These are phyloP conservation scores for Isoperla grammatica DNA, from an alignment of 2,888 invertebrate genomes.

Conservation along the genomic window DNA sequence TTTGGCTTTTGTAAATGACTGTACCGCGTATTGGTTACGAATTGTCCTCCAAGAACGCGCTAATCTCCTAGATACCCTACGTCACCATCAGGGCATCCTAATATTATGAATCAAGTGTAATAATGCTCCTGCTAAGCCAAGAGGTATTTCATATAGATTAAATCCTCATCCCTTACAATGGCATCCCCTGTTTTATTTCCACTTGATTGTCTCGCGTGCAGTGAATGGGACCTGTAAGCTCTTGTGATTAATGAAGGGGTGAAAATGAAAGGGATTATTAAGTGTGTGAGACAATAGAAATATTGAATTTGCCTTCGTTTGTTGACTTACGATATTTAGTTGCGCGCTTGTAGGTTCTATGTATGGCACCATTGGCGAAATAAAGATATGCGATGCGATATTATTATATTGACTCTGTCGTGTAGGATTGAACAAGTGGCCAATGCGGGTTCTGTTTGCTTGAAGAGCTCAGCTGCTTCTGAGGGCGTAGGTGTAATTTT, in stretches of 20 bases:
- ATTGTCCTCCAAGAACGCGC: no score
- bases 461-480: no score
- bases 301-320: slow-evolving; percentile 9
- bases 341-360: no score
- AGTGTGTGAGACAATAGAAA: slow-evolving; percentile 23
- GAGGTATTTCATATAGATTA: slow-evolving; percentile 24
- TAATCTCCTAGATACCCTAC: neutral
- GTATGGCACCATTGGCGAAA: no score
- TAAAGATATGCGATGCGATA: no score
- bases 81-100: slow-evolving; percentile 11
- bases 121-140: slow-evolving; percentile 15
- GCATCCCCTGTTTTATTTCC: slow-evolving; percentile 5
- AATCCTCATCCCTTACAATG: neutral
- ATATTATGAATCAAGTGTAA: slow-evolving; percentile 27
- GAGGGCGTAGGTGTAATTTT: no score
- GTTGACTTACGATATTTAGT: no score
- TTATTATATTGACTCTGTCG: no score
- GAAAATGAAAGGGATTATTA: slow-evolving; percentile 16
- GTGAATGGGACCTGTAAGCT: slow-evolving; percentile 10
- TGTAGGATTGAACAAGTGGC: no score
- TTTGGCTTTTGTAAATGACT: no score
- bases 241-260: neutral
- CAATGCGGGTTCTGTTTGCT: no score
- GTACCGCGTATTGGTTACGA: no score
- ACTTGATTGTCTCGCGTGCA: slow-evolving; percentile 5